A percentile compares a stretch with the other conserved stretches of the same genome.
Conservation (phyloP, 2,797 vertebrate genomes). For the Cossypha heuglini region DNA sequence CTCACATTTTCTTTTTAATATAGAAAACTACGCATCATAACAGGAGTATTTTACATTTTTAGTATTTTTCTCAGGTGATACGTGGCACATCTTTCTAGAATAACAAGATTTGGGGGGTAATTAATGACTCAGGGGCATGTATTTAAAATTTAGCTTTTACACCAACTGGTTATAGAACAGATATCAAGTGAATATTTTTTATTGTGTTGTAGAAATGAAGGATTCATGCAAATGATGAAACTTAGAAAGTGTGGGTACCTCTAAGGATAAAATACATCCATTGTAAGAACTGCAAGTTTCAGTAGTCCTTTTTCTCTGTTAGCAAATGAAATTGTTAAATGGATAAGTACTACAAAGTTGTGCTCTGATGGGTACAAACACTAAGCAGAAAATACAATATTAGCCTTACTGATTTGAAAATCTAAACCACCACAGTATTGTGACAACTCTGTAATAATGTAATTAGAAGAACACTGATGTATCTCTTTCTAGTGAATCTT, state of each 20-base stretch:
- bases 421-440: background rate
- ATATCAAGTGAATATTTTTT: background rate
- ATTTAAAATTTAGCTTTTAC: background rate
- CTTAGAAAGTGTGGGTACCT: background rate
- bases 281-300: background rate
- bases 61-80: background rate
- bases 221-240: background rate
- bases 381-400: background rate
- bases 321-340: background rate
- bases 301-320: background rate
- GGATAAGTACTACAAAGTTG: background rate
- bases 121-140: background rate
- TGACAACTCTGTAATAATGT: background rate
- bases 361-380: background rate
- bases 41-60: background rate
- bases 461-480: background rate
- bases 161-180: background rate
- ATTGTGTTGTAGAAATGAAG: background rate
- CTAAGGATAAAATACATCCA: background rate
- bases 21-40: background rate
- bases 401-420: background rate
- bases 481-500: background rate
- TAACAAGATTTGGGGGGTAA: background rate
- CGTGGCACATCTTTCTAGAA: background rate
- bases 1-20: background rate